Conservation (phyloP, 2,888 invertebrate genomes). For the Cryptops parisi region DNA sequence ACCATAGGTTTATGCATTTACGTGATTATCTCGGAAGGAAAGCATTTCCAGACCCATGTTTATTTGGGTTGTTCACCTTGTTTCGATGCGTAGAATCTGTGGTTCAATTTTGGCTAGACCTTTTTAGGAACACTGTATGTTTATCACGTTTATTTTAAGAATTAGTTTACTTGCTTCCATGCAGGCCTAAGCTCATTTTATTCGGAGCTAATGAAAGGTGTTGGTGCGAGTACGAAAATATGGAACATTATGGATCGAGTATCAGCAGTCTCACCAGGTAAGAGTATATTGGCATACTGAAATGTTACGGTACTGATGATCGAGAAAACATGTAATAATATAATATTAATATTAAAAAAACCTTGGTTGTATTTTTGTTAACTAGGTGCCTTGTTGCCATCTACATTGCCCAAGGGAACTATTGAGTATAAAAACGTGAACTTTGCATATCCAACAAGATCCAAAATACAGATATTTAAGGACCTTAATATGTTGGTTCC, state of each 20-base stretch:
- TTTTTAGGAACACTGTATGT: neutral
- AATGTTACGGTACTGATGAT: neutral
- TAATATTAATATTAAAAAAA: neutral
- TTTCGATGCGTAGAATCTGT: too few relatives aligned
- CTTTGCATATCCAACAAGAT: slow-evolving; percentile 56
- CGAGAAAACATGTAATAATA: too few relatives aligned
- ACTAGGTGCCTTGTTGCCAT: slow-evolving; percentile 50
- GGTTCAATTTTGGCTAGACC: too few relatives aligned
- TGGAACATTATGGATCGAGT: slow-evolving; percentile 77
- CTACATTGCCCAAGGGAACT: slow-evolving; percentile 45
- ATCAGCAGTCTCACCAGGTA: slow-evolving; percentile 54
- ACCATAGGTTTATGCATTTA: too few relatives aligned
- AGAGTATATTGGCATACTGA: slow-evolving; percentile 1
- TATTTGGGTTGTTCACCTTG: too few relatives aligned
- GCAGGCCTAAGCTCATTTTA: slow-evolving; percentile 69
- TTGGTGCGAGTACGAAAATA: slow-evolving; percentile 77
- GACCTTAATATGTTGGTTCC: slow-evolving; percentile 50
- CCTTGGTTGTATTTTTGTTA: slow-evolving; percentile 13
- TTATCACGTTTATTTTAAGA: neutral
- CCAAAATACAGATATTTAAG: slow-evolving; percentile 44
- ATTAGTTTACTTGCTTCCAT: slow-evolving; percentile 5
- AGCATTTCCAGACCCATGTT: too few relatives aligned
- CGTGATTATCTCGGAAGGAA: too few relatives aligned
- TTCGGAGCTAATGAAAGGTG: slow-evolving; percentile 79
- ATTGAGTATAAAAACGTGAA: slow-evolving; percentile 56